Evolutionary conservation across 2,797 vertebrate species (phyloP).

Genomic region (Hyperoplus immaculatus): DNA sequence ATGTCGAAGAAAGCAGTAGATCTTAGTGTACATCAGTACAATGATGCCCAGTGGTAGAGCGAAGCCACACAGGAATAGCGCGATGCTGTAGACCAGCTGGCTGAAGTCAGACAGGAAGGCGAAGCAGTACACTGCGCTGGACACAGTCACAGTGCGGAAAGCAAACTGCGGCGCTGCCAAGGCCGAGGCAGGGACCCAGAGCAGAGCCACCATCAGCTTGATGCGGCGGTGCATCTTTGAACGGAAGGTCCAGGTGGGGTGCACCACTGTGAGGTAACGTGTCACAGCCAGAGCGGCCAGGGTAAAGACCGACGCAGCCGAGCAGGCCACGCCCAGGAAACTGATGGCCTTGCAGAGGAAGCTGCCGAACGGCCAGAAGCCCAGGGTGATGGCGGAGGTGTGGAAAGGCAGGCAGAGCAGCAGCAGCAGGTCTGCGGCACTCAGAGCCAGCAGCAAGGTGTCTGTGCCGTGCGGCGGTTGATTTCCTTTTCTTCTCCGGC

Average conservation of each 20-base stretch:
- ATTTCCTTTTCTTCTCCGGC: slow-evolving; percentile 67
- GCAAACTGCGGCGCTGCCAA: slow-evolving; percentile 85
- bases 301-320: slow-evolving; percentile 81
- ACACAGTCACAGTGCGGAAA: slow-evolving; percentile 72
- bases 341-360: slow-evolving; percentile 85
- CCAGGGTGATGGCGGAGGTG: slow-evolving; percentile 82
- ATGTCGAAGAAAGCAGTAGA: slow-evolving; percentile 82
- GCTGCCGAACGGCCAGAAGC: slow-evolving; percentile 84
- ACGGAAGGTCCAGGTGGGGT: slow-evolving; percentile 81
- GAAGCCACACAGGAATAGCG: slow-evolving; percentile 84
- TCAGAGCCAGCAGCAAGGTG: slow-evolving; percentile 83
- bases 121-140: slow-evolving; percentile 78
- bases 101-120: slow-evolving; percentile 83
- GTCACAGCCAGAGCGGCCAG: slow-evolving; percentile 84
- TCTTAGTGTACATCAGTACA: slow-evolving; percentile 83
- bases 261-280: slow-evolving; percentile 85
- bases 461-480: slow-evolving; percentile 80
- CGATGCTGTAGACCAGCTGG: slow-evolving; percentile 83
- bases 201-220: slow-evolving; percentile 67
- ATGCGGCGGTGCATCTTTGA: slow-evolving; percentile 63
- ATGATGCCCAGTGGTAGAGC: slow-evolving; percentile 82
- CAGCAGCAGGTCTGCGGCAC: slow-evolving; percentile 82
- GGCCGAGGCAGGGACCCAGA: slow-evolving; percentile 81
- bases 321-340: slow-evolving; percentile 86
- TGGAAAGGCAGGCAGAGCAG: slow-evolving; percentile 86